Conservation (phyloP, 2,888 invertebrate species). For the Cerastis leucographa region DNA sequence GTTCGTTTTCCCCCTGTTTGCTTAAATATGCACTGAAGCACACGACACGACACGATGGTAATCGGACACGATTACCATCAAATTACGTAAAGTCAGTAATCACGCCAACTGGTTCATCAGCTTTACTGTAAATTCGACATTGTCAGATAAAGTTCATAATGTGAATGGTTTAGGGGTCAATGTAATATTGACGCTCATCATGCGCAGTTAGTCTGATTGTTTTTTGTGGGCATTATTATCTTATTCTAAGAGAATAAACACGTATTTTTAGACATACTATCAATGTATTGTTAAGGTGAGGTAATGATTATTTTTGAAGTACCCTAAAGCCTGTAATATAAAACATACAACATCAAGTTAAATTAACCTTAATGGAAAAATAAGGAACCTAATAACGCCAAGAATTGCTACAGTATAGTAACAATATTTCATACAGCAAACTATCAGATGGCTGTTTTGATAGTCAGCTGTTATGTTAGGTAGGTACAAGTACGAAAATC, state of each 20-base stretch:
- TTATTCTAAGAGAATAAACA: slow-evolving; percentile 1
- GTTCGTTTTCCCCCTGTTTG: slow-evolving; percentile 3
- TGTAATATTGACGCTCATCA: slow-evolving; percentile 21
- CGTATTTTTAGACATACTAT: neutral
- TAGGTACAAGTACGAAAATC: slow-evolving; percentile 44
- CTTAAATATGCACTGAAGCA: slow-evolving; percentile 12
- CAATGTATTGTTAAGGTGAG: neutral
- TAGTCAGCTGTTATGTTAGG: slow-evolving; percentile 59
- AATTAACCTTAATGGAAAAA: neutral
- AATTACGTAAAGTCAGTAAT: slow-evolving; percentile 35
- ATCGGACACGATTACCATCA: slow-evolving; percentile 36
- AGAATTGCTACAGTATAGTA: slow-evolving; percentile 27
- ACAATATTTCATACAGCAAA: slow-evolving; percentile 46
- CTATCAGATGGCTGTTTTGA: slow-evolving; percentile 47
- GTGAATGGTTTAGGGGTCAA: slow-evolving; percentile 9
- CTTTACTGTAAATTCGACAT: slow-evolving; percentile 27
- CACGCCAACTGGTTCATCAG: slow-evolving; percentile 58
- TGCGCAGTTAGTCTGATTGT: slow-evolving; percentile 5
- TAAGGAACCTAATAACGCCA: neutral
- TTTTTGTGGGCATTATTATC: neutral
- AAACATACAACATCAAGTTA: slow-evolving; percentile 2
- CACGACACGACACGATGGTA: slow-evolving; percentile 50
- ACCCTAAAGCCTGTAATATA: neutral
- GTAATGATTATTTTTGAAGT: neutral
- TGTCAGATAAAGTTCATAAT: slow-evolving; percentile 18